These are phyloP conservation scores for Zaprionus tsacasi DNA, from an alignment of 1,140 invertebrate species.

Conservation along the genomic window DNA sequence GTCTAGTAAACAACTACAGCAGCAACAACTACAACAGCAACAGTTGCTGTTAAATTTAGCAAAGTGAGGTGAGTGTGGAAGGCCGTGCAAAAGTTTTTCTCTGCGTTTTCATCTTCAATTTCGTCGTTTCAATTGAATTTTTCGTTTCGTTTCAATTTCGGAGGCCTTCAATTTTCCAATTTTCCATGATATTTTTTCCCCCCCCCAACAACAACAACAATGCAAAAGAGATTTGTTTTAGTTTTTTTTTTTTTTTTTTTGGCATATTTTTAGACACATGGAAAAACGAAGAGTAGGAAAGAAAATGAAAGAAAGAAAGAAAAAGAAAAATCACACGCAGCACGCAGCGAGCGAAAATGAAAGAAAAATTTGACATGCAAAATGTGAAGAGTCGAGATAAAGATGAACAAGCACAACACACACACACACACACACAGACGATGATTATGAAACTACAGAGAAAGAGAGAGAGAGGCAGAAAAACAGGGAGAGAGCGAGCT, in stretches of 20 bases:
- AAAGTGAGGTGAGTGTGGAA: slow-evolving; percentile 27
- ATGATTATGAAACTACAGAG: slow-evolving; percentile 63
- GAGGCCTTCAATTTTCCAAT: slow-evolving; percentile 44
- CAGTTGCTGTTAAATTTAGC: slow-evolving; percentile 50
- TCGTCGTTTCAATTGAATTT: slow-evolving; percentile 5
- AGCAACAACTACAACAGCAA: slow-evolving; percentile 9
- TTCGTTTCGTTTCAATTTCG: slow-evolving; percentile 16
- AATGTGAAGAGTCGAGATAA: slow-evolving; percentile 62
- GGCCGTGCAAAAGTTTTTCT: slow-evolving; percentile 6
- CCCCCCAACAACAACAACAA: slow-evolving; percentile 33
- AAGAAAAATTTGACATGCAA: slow-evolving; percentile 53
- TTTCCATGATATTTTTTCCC: slow-evolving; percentile 52
- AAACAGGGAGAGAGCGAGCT: slow-evolving; percentile 6
- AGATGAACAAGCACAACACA: slow-evolving; percentile 40
- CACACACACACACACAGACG: slow-evolving; percentile 37
- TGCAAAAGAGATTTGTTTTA: slow-evolving; percentile 55
- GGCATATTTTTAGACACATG: slow-evolving; percentile 47
- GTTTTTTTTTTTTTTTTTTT: slow-evolving; percentile 13
- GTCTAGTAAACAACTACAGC: slow-evolving; percentile 24
- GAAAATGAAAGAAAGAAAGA: neutral
- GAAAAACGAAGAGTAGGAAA: slow-evolving; percentile 8
- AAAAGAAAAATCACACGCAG: neutral
- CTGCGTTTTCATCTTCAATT: neutral
- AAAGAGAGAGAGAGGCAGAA: slow-evolving; percentile 11
- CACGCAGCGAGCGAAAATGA: neutral